Evolutionary conservation across 2,113 vertebrate genomes (phyloP).

Genomic region (Aleadryas rufinucha): DNA sequence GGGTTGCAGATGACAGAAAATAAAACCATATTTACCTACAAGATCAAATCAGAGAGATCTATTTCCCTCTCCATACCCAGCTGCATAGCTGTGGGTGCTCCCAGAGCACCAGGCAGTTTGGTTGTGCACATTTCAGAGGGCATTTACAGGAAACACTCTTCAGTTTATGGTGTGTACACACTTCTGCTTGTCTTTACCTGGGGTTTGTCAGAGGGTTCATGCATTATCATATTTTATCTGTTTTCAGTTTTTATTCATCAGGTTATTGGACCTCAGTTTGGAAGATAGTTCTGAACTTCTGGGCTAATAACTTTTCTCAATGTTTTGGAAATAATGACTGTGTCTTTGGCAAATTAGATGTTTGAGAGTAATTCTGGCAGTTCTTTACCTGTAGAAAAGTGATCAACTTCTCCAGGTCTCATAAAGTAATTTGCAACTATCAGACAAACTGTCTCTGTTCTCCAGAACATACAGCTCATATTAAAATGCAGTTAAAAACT

Average conservation of each 20-base stretch:
- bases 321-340: neutral
- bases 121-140: neutral
- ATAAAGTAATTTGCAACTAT: neutral
- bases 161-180: neutral
- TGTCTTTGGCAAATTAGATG: neutral
- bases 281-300: neutral
- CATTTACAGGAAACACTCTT: neutral
- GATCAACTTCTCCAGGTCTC: neutral
- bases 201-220: neutral
- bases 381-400: neutral
- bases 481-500: neutral
- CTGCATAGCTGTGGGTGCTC: neutral
- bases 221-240: fast-evolving
- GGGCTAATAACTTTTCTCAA: neutral
- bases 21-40: neutral
- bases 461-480: neutral
- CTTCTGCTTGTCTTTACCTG: neutral
- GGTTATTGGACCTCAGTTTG: neutral
- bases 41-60: neutral
- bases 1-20: neutral
- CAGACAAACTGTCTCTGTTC: neutral
- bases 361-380: neutral
- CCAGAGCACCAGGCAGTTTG: neutral
- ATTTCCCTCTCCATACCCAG: neutral
- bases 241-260: neutral